Evolutionary conservation across 2,888 invertebrate genomes (phyloP), one percentile per base, ranked within the genome.

Genomic region (Stegana nigrithorax): DNA sequence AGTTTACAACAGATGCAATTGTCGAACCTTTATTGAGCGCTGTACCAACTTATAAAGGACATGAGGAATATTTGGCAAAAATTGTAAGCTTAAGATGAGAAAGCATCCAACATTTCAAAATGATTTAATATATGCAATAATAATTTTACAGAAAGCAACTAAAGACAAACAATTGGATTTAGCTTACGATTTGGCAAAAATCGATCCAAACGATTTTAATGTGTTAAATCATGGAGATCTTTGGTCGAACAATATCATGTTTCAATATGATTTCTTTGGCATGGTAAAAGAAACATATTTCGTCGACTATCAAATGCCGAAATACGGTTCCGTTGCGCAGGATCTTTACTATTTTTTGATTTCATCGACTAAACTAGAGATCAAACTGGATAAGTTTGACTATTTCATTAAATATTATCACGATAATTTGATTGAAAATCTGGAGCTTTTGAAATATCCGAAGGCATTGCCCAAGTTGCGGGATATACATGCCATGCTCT

Each of bases 221-320:
- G 78, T 75, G 2, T 29, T 81, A 1, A 76, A 75, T 60, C 78
- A 82, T 59, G 81, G 82, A 0, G 80, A 82, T 59, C 64, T 76
- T 57, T 82, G 81, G 81, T 65, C 71, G 2, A 83, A 82, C 50
- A 83, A 82, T 59, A 73, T 81, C 5, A 75, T 83, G 80, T 83
- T 82, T 39, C 71, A 75, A 25, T 69, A 81, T 45, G 67, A 74
- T 17, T 67, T 62, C 2, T 50, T 59, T 3, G 76, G 76, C 0
- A 66, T 64, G 6, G 67, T 73, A 0, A 61, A 60, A 0, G 75
- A 79, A 12, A 73, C 77, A 1, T 72, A 70, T 21, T 69, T 83
- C 7, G 70, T 82, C 23, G 83, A 81, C 58, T 72, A 72, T 4
- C 82, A 83, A 67, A 36, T 82, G 29, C 71, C 71, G 0, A 73